A percentile compares a stretch with the other conserved stretches of the same genome.
These are phyloP conservation scores for Chlamydotis undulata DNA, from an alignment of 2,113 vertebrate species.

Conservation along the genomic window DNA sequence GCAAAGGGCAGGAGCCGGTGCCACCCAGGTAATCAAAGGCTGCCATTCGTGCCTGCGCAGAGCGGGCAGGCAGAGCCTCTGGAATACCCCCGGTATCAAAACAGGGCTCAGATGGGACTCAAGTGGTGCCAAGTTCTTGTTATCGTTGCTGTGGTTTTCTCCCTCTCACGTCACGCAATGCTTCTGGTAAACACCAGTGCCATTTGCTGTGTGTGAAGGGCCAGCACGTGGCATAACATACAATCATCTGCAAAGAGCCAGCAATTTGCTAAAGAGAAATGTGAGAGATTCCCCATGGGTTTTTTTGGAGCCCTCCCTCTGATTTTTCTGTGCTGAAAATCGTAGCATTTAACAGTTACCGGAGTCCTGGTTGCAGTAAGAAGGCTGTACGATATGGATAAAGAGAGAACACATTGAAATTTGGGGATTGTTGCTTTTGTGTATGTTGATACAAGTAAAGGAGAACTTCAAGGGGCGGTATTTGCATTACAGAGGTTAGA, in stretches of 20 bases:
- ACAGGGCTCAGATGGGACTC: background rate
- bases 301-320: background rate
- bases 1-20: background rate
- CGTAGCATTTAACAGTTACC: background rate
- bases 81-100: background rate
- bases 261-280: background rate
- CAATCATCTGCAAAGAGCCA: background rate
- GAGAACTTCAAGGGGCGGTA: background rate
- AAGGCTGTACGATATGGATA: background rate
- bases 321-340: background rate
- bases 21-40: constrained; percentile 10
- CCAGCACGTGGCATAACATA: background rate
- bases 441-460: background rate
- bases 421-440: background rate
- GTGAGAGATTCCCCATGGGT: background rate
- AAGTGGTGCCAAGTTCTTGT: background rate
- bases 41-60: background rate
- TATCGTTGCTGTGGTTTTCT: background rate
- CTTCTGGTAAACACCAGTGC: background rate
- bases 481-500: background rate
- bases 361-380: background rate
- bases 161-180: background rate
- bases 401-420: background rate
- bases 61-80: background rate
- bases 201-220: background rate